Evolutionary conservation across 2,888 invertebrate genomes (phyloP).

Genomic region (Dicycla oo): DNA sequence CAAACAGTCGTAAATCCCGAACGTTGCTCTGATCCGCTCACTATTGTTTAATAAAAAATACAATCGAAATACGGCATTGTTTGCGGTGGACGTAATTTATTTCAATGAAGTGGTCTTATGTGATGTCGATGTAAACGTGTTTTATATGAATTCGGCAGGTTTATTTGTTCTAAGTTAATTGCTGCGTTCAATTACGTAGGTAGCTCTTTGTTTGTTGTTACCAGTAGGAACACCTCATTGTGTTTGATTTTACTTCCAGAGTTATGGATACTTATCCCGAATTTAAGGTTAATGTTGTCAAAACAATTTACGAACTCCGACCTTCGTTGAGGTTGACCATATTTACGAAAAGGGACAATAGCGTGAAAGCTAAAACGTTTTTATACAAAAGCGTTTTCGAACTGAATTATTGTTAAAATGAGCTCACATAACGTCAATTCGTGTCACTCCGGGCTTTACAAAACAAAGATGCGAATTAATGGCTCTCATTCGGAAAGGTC

Average conservation of each 20-base stretch:
- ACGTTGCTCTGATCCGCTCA: constrained; percentile 80
- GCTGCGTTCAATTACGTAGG: constrained; percentile 10
- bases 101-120: constrained; percentile 77
- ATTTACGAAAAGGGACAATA: constrained; percentile 57
- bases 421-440: constrained; percentile 85
- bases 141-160: constrained; percentile 42
- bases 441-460: constrained; percentile 87
- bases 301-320: constrained; percentile 50
- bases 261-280: constrained; percentile 29
- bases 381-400: constrained; percentile 73
- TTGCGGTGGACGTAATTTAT: constrained; percentile 79
- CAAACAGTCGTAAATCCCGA: constrained; percentile 84
- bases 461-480: constrained; percentile 90
- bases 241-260: constrained; percentile 28
- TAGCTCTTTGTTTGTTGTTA: constrained; percentile 13
- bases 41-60: constrained; percentile 74
- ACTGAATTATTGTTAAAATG: constrained; percentile 84
- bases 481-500: constrained; percentile 87
- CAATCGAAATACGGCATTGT: constrained; percentile 68
- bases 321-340: constrained; percentile 45
- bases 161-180: constrained; percentile 47
- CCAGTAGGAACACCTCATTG: constrained; percentile 4
- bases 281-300: constrained; percentile 46
- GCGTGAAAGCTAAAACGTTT: constrained; percentile 68
- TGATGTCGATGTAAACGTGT: constrained; percentile 63